Evolutionary conservation across 1,140 invertebrate species (phyloP).

Genomic region (Triops cancriformis): DNA sequence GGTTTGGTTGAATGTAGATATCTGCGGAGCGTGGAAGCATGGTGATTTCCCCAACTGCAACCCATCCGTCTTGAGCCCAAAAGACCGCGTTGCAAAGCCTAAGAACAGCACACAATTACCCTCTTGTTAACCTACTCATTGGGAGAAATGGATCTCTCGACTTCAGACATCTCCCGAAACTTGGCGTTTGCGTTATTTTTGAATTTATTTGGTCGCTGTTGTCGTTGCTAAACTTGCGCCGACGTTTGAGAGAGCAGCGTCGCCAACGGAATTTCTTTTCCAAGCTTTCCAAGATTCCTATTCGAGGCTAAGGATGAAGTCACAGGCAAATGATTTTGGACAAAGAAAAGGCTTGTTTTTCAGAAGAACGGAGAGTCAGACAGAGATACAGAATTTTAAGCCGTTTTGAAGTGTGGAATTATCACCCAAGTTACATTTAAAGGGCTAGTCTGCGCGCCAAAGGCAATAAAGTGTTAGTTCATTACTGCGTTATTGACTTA

Average conservation of each 20-base stretch:
- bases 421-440: too few species aligned
- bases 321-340: neutral
- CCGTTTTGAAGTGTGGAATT: too few species aligned
- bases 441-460: neutral
- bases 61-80: neutral
- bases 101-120: conserved; percentile 9
- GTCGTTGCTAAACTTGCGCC: neutral
- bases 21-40: neutral
- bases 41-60: conserved; percentile 1
- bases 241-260: neutral
- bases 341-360: neutral
- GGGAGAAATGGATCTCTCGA: neutral
- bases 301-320: neutral
- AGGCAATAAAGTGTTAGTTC: neutral
- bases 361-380: neutral
- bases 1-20: neutral
- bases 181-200: neutral
- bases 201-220: neutral
- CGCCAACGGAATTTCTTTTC: neutral
- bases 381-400: too few species aligned
- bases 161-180: neutral
- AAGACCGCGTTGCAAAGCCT: neutral
- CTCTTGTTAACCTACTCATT: conserved; percentile 8
- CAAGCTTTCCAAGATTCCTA: neutral
- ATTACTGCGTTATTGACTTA: neutral